Base-by-base conservation (phyloP, 2,113 vertebrate genomes). In the Okapia johnstoni region DNA sequence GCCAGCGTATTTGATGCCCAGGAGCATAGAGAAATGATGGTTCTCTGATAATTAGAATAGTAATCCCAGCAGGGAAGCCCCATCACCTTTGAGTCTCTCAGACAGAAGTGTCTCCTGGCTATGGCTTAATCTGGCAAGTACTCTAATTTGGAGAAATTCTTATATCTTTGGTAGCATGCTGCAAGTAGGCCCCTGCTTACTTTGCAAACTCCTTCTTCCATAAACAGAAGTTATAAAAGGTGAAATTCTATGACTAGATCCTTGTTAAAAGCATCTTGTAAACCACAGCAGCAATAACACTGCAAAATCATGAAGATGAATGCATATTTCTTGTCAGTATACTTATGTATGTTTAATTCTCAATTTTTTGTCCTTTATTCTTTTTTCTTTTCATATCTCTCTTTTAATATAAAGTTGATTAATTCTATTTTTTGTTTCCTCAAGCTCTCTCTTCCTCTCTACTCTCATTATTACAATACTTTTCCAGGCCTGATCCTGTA, bases 31-130 rank as follows among this genome's bases (percentile, higher is more conserved):
- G 83, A 96, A 98, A 97, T 92, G 97, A 96, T 63, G 61, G 50
- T 93, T 85, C 57, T 95, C 85, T 96, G 95, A 97, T 97, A 80
- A 96, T 97, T 94, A 96, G 94, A 88, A 66, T 66, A 97, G 96
- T 96, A 7, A 87, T 94, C 90, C 91, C 93, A 94, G 92, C 60
- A 76, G 77, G 89, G 54, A 50, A 96, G 52, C 73, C 76, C 46
- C 61, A 86, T 95, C 90, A 61, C 36, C 57, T 93, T 96, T 83
- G 88, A 95, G 88, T 93, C 60, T 58, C 5, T 19, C 7, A 85
- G 57, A 88, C 73, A 79, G 50, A 93, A 89, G 77, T 77, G 60
- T 89, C 84, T 94, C 55, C 6, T 1, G 83, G 76, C 76, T 93
- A 85, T 77, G 58, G 36, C 87, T 96, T 94, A 92, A 63, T 93